Base-by-base conservation (phyloP, 2,888 invertebrate species). In the Pyrgus malvae region DNA sequence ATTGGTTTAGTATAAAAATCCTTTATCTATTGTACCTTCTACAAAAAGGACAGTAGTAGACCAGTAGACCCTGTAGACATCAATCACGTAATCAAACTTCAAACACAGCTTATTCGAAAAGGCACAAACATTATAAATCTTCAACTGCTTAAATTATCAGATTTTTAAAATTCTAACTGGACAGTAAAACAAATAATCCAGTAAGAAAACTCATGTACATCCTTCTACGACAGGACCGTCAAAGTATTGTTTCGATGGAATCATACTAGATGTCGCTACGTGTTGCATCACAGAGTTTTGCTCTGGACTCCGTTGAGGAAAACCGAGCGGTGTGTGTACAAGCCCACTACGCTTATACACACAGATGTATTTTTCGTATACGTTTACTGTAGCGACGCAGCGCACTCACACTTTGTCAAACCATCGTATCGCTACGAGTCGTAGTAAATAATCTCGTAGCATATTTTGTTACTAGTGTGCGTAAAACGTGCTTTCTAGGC, bases 181-280 rank as follows among this genome's bases (percentile, higher is more conserved):
- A 12, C 11, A 21, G 8, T 44, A 19, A 16, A 51, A 23, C 27
- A 31, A 38, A 23, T 25, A 38, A 53, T n/a, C 53, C 31, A 31
- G 45, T 45, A 37, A 44, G 56, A 60, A 64, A 58, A 33, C 58
- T 66, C 77, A 70, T 58, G 53, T 77, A 56, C 76, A 50, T 37
- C 74, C 55, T 71, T 84, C 62, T 87, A 62, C 74, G 61, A 57
- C 59, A 69, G 59, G 58, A 55, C 44, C 66, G 72, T 69, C 23
- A 37, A 59, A 44, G 61, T 61, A 61, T 73, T 57, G 73, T 87
- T 83, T 70, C 46, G 38, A 53, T 23, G 31, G 59, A 40, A 37
- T 46, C 31, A 9, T 55, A 70, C 76, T 76, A 90, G 89, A 87
- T 89, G 89, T 74, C 89, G 85, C 78, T 80, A 80, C 69, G 19